Evolutionary conservation across 2,888 invertebrate genomes (phyloP).

Genomic region (Archips crataeganus): DNA sequence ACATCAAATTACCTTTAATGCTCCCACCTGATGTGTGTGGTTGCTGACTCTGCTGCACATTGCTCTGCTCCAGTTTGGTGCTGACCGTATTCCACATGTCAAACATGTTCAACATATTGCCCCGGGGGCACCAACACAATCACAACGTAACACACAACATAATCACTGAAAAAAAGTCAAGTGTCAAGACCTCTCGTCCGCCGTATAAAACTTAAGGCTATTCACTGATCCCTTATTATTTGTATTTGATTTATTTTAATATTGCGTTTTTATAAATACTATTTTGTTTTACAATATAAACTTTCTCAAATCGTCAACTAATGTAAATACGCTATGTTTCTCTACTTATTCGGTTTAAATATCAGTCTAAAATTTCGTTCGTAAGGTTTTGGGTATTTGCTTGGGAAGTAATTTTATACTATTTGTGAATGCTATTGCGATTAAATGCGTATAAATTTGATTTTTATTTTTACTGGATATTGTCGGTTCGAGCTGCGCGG

Average conservation of each 20-base stretch:
- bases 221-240: conserved; percentile 81
- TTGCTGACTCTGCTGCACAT: conserved; percentile 88
- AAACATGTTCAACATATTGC: conserved; percentile 89
- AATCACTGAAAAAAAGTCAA: conserved; percentile 61
- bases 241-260: conserved; percentile 64
- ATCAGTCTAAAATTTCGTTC: conserved; percentile 86
- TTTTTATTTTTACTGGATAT: conserved; percentile 50
- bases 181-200: conserved; percentile 77
- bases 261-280: conserved; percentile 61
- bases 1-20: conserved; percentile 90
- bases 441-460: conserved; percentile 54
- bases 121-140: conserved; percentile 56
- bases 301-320: conserved; percentile 85
- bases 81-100: conserved; percentile 94
- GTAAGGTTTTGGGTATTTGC: conserved; percentile 80
- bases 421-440: conserved; percentile 39
- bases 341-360: conserved; percentile 77
- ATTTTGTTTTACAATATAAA: conserved; percentile 67
- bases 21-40: conserved; percentile 93
- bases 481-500: conserved; percentile 38
- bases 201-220: conserved; percentile 80
- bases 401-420: conserved; percentile 65
- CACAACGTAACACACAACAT: conserved; percentile 54
- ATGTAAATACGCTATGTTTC: conserved; percentile 83
- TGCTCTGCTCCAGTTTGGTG: conserved; percentile 90